Evolutionary conservation across 2,113 vertebrate species (phyloP), one percentile per base, ranked within the genome.

Genomic region (Hemichromis elongatus): DNA sequence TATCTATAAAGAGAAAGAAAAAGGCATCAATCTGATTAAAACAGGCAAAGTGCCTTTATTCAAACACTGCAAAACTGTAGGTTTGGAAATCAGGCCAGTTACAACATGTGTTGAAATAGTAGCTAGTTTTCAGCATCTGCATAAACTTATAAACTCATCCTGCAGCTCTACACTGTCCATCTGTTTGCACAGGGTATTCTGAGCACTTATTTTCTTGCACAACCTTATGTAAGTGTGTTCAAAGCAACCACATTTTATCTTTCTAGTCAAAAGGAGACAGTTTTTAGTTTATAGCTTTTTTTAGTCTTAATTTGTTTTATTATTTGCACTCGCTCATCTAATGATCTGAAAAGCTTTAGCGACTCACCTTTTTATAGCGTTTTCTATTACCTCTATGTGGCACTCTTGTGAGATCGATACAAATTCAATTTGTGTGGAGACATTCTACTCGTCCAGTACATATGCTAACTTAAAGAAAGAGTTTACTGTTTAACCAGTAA

Each of bases 391-490:
- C 21, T 70, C 21, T 18, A 10, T 70, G 40, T 45, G 40, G 37
- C 66, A 70, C 40, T 70, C 47, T 70, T 0, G 21, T 2, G 1
- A 70, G 66, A 70, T 47, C 14, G 13, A 79, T 79, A 73, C 45
- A 55, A 33, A 9, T n/a, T 79, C 45, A 54, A 33, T 33, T 45
- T 7, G 21, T 19, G 66, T 26, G 50, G 54, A 66, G 53, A 47
- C 86, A 89, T 86, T 90, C 47, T 68, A 47, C 53, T 75, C 86
- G 79, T 79, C 83, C 83, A 26, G 9, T 78, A 42, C n/a, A 50
- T 86, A 57, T 63, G 54, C 70, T 9, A 68, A 57, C 52, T 12
- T 83, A 9, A 21, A 86, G 75, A 83, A 82, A 45, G 50, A 40
- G 57, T 47, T 5, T 45, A 61, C 33, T 86, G 70, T 89, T 92